phyloP scores from a whole-genome alignment of 2,113 vertebrate genomes.

The Festucalex cinctus region DNA sequence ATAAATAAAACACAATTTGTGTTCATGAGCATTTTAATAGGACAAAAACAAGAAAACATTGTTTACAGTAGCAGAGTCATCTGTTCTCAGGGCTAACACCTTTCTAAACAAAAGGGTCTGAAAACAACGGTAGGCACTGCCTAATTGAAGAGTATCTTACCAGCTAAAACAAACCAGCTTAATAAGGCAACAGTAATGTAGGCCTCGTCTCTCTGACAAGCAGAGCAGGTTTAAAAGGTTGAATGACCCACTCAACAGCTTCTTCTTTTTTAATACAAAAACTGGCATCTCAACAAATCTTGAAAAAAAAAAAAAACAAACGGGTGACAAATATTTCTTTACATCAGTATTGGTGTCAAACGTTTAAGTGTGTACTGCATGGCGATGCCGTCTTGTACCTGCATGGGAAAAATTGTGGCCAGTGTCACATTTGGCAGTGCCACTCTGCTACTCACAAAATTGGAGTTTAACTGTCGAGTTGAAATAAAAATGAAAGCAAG shows the following conservation, averaged over 20 bases:
- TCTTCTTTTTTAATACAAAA: constrained; percentile 71
- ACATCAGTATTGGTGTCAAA: constrained; percentile 46
- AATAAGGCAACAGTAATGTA: constrained; percentile 73
- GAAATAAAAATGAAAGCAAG: constrained; percentile 62
- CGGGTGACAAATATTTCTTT: constrained; percentile 60
- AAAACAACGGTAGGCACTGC: constrained; percentile 73
- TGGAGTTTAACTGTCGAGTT: constrained; percentile 60
- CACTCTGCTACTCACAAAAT: constrained; percentile 64
- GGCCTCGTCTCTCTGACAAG: constrained; percentile 61
- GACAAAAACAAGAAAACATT: constrained; percentile 74
- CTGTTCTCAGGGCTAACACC: constrained; percentile 65
- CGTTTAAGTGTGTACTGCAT: constrained; percentile 65
- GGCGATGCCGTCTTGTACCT: constrained; percentile 62
- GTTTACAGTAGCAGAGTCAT: constrained; percentile 75
- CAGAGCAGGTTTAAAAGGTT: constrained; percentile 62
- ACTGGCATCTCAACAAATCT: constrained; percentile 46
- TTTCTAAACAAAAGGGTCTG: constrained; percentile 63
- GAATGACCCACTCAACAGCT: constrained; percentile 48
- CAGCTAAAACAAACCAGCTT: constrained; percentile 71
- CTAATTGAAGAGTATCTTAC: constrained; percentile 65
- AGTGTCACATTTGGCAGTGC: constrained; percentile 55
- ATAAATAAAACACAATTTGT: constrained; percentile 39
- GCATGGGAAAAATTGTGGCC: constrained; percentile 58
- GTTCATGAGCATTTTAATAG: constrained; percentile 74
- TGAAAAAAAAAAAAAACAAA: too few relatives aligned